phyloP scores from a whole-genome alignment of 2,888 invertebrate genomes.

The Lasioglossum villosulum region DNA sequence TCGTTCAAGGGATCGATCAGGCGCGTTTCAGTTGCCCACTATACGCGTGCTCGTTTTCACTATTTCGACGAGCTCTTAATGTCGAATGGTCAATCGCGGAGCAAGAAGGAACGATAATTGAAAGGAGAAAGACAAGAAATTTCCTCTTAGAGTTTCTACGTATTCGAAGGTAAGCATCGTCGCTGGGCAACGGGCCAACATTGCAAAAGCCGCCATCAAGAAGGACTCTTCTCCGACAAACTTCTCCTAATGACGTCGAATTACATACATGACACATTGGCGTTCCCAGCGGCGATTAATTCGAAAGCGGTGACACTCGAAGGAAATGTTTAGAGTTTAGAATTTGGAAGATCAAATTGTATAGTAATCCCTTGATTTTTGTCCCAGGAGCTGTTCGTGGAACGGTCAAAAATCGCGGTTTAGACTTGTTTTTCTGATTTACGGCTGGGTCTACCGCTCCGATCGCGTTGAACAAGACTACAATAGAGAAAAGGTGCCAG shows the following conservation, averaged over 20 bases:
- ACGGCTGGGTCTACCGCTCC: too few species aligned
- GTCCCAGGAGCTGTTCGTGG: too few species aligned
- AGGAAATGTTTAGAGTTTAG: neutral
- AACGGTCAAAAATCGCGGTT: too few species aligned
- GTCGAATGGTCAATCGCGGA: conserved; percentile 11
- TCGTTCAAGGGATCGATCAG: neutral
- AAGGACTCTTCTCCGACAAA: conserved; percentile 5
- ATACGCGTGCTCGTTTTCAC: neutral
- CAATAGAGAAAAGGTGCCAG: too few species aligned
- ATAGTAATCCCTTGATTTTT: too few species aligned
- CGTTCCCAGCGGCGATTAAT: neutral
- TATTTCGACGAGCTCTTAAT: conserved; percentile 45
- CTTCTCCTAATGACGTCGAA: neutral
- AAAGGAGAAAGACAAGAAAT: neutral
- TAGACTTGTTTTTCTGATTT: too few species aligned
- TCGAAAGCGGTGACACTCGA: neutral
- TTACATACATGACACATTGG: neutral
- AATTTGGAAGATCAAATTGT: too few species aligned
- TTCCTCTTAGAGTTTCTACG: conserved; percentile 38
- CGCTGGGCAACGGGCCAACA: conserved; percentile 55
- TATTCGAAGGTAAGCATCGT: conserved; percentile 37
- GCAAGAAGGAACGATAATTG: neutral
- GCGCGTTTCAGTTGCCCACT: neutral
- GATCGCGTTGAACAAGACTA: too few species aligned
- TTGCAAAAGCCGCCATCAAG: conserved; percentile 22